Conservation (phyloP, 2,888 invertebrate species). For the Orthosia cruda region DNA sequence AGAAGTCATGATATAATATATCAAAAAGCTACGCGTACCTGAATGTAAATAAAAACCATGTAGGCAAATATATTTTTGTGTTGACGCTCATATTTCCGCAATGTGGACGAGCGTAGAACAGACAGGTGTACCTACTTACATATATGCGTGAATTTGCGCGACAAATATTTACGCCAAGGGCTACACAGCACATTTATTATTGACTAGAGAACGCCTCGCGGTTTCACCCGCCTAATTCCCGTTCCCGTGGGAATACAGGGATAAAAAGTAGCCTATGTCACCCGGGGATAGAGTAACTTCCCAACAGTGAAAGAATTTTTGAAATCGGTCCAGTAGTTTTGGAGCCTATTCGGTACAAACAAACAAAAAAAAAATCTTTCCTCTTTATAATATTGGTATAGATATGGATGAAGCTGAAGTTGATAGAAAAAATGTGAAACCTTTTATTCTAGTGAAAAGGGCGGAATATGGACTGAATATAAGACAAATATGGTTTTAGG, state of each 20-base stretch:
- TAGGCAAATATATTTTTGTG: constrained; percentile 34
- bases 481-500: neutral
- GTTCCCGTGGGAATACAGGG: too few relatives aligned
- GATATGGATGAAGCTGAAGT: constrained; percentile 7
- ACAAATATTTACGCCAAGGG: constrained; percentile 35
- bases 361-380: too few relatives aligned
- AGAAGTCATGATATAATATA: neutral
- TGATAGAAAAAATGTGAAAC: neutral
- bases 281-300: too few relatives aligned
- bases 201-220: too few relatives aligned
- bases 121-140: neutral
- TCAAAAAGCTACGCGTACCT: neutral
- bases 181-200: constrained; percentile 16
- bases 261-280: too few relatives aligned
- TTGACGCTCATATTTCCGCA: constrained; percentile 32
- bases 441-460: neutral
- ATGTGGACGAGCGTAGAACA: constrained; percentile 16
- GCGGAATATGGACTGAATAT: neutral
- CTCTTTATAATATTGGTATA: too few relatives aligned
- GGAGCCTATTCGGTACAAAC: too few relatives aligned
- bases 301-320: too few relatives aligned
- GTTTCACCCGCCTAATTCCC: too few relatives aligned
- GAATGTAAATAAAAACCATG: constrained; percentile 7
- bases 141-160: constrained; percentile 31
- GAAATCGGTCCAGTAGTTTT: too few relatives aligned